Percentiles rank a stretch among this genome's conserved stretches.
phyloP scores from a whole-genome alignment of 1,140 invertebrate species.

The Atta colombica region DNA sequence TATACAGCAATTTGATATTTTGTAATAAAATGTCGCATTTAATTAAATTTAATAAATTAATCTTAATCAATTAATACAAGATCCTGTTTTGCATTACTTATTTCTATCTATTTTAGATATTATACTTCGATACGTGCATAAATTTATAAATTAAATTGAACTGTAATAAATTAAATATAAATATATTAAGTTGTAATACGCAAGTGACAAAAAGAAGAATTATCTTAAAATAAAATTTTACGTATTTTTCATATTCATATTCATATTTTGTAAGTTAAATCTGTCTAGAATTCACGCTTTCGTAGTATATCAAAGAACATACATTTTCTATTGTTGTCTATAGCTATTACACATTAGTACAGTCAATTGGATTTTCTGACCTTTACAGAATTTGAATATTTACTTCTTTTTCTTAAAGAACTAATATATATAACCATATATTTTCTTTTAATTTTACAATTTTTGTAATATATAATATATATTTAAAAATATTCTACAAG shows the following conservation, averaged over 20 bases:
- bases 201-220: neutral
- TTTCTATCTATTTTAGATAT: neutral
- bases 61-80: slow-evolving; percentile 13
- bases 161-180: slow-evolving; percentile 7
- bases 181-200: neutral
- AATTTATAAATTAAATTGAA: neutral
- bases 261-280: slow-evolving; percentile 2
- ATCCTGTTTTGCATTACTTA: neutral
- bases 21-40: neutral
- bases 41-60: neutral
- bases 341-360: slow-evolving; percentile 69
- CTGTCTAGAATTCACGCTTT: slow-evolving; percentile 32
- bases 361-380: slow-evolving; percentile 70
- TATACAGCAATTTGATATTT: neutral
- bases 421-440: neutral
- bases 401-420: slow-evolving; percentile 21
- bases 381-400: slow-evolving; percentile 74
- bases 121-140: neutral
- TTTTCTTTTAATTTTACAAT: slow-evolving; percentile 6
- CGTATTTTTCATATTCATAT: neutral
- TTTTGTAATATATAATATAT: slow-evolving; percentile 1
- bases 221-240: slow-evolving; percentile 28
- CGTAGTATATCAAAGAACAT: slow-evolving; percentile 38
- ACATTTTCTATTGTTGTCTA: slow-evolving; percentile 47
- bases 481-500: slow-evolving; percentile 26